phyloP scores from a whole-genome alignment of 2,797 vertebrate genomes.

The Orestias chungarensis region DNA sequence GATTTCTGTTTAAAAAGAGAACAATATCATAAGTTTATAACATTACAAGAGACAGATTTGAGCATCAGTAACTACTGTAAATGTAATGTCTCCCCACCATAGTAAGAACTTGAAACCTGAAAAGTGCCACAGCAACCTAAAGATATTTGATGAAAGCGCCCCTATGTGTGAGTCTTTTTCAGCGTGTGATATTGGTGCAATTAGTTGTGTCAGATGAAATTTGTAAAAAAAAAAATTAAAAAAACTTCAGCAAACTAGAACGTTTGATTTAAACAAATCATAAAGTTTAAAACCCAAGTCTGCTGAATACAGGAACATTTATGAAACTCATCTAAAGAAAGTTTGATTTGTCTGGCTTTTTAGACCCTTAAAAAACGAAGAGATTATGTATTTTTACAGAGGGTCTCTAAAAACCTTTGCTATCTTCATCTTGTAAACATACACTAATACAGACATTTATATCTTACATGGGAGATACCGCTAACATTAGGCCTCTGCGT shows the following conservation, averaged over 20 bases:
- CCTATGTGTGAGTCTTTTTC: too few relatives aligned
- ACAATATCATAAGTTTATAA: not conserved
- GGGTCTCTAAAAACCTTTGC: not conserved
- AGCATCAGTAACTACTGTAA: too few relatives aligned
- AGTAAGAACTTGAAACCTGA: too few relatives aligned
- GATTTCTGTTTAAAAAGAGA: not conserved
- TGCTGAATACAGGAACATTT: not conserved
- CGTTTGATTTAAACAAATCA: not conserved
- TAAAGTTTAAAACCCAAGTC: not conserved
- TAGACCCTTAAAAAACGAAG: not conserved
- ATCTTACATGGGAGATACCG: not conserved
- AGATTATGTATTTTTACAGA: not conserved
- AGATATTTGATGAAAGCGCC: too few relatives aligned
- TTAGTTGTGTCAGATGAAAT: not conserved
- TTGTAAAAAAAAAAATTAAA: too few relatives aligned
- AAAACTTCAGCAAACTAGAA: not conserved
- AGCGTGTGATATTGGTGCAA: not conserved
- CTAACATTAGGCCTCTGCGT: not conserved
- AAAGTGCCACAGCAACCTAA: too few relatives aligned
- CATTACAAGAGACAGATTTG: not conserved
- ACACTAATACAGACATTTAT: not conserved
- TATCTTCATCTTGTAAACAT: not conserved
- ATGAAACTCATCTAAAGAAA: not conserved
- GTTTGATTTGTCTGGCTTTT: not conserved
- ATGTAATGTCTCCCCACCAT: too few relatives aligned